Conservation (phyloP, 2,113 vertebrate species). For the Romanogobio albipinnatus region DNA sequence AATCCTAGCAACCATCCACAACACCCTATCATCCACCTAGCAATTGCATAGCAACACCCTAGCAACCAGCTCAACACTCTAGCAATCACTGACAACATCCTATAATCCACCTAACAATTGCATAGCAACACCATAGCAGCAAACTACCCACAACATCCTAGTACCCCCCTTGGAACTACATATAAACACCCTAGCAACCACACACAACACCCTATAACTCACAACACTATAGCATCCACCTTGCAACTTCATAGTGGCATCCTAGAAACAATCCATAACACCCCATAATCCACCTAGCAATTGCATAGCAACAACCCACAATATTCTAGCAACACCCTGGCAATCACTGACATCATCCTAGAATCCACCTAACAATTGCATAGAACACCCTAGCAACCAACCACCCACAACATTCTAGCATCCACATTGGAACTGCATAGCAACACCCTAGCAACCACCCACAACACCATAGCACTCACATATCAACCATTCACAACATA, state of each 20-base stretch:
- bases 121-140: background rate
- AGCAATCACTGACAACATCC: background rate
- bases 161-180: background rate
- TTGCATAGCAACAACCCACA: background rate
- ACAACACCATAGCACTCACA: background rate
- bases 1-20: background rate
- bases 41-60: background rate
- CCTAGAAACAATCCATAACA: background rate
- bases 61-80: background rate
- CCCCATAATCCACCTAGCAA: background rate
- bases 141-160: background rate
- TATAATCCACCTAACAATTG: background rate
- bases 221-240: background rate
- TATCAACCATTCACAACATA: background rate
- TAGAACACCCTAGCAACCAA: background rate
- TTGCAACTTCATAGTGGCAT: background rate
- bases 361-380: background rate
- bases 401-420: background rate
- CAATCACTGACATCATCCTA: background rate
- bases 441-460: background rate
- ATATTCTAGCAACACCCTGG: background rate
- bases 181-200: background rate
- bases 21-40: background rate
- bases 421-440: background rate
- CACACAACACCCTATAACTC: background rate